A percentile compares a stretch with the other conserved stretches of the same genome.
Conservation (phyloP, 1,140 invertebrate species). For the Ceratitis capitata region DNA sequence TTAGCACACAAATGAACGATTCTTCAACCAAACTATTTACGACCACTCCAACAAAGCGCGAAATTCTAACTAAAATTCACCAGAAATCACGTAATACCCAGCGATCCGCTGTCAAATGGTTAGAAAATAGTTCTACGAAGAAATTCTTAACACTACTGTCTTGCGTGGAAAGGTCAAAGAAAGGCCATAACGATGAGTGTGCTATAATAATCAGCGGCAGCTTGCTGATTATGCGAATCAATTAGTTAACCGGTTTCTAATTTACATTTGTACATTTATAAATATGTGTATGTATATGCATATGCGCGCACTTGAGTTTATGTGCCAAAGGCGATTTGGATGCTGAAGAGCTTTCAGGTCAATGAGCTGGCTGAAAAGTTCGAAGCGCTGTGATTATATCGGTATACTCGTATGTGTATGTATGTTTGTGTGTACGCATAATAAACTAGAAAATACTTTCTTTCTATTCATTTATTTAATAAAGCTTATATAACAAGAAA, state of each 20-base stretch:
- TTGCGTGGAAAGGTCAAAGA: not conserved
- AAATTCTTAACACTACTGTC: not conserved
- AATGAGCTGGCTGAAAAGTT: not conserved
- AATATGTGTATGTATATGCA: too few relatives aligned
- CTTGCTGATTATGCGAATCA: not conserved
- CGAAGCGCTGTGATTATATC: too few relatives aligned
- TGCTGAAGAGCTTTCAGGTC: not conserved
- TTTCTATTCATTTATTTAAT: too few relatives aligned
- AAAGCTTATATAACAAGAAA: too few relatives aligned
- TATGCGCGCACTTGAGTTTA: too few relatives aligned
- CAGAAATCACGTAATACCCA: not conserved
- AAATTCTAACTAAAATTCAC: not conserved
- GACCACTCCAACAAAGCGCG: not conserved
- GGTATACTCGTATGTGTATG: too few relatives aligned
- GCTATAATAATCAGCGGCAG: not conserved
- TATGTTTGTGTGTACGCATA: too few relatives aligned
- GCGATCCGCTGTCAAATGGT: not conserved
- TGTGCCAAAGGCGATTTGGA: not conserved
- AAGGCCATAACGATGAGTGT: not conserved
- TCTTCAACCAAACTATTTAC: too few relatives aligned
- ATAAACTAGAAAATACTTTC: too few relatives aligned
- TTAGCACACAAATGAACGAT: not conserved
- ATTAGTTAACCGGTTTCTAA: constrained; percentile 19
- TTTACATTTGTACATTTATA: not conserved
- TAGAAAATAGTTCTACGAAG: not conserved